phyloP scores from a whole-genome alignment of 1,140 invertebrate genomes.

The Phortica variegata region DNA sequence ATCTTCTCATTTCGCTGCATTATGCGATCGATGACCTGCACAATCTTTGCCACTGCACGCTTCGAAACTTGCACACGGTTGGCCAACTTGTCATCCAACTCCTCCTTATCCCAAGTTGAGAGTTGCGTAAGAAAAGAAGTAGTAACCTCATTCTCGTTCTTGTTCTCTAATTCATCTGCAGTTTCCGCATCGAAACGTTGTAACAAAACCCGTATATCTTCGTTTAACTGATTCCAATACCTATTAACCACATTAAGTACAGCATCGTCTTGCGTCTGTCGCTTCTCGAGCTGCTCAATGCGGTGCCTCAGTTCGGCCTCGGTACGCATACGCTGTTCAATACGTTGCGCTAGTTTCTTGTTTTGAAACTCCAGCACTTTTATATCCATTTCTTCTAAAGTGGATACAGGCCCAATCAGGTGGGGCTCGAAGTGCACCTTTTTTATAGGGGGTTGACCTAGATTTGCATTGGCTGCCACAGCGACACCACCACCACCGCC shows the following conservation, averaged over 20 bases:
- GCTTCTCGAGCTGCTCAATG: conserved; percentile 95
- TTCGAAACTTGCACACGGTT: conserved; percentile 92
- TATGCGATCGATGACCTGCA: conserved; percentile 93
- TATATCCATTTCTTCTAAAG: conserved; percentile 95
- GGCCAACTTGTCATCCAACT: conserved; percentile 92
- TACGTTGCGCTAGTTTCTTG: conserved; percentile 89
- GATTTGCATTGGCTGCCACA: conserved; percentile 34
- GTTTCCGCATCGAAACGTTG: conserved; percentile 97
- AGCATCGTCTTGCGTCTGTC: conserved; percentile 96
- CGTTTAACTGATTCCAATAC: conserved; percentile 97
- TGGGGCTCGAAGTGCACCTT: conserved; percentile 94
- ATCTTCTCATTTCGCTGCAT: conserved; percentile 93
- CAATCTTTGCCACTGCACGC: conserved; percentile 91
- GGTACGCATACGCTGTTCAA: conserved; percentile 86
- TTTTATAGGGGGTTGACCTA: conserved; percentile 72
- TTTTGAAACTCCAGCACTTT: conserved; percentile 97
- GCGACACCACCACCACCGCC: conserved; percentile 32
- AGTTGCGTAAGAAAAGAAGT: conserved; percentile 94
- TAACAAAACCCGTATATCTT: conserved; percentile 91
- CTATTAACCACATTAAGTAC: conserved; percentile 96
- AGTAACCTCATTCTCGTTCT: conserved; percentile 95
- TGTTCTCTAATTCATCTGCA: conserved; percentile 92
- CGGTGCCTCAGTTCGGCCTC: conserved; percentile 87
- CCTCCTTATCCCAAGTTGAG: conserved; percentile 98
- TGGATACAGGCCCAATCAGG: conserved; percentile 88